Base-by-base conservation (phyloP, 2,888 invertebrate species). In the Eugnorisma glareosa region DNA sequence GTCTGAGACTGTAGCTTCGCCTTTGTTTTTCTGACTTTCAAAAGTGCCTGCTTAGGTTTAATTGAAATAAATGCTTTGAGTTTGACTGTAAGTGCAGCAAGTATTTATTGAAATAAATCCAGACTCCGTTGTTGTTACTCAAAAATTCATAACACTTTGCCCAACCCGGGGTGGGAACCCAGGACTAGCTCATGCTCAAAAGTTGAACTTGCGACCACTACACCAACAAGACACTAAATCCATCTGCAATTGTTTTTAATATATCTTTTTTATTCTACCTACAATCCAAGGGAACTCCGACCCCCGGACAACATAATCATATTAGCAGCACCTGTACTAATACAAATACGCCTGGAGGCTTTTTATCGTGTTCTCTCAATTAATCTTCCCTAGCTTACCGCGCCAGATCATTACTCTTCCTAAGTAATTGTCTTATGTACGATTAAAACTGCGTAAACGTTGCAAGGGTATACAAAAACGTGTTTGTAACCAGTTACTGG, bases 371-470 rank as follows among this genome's bases (percentile, higher is more conserved):
- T 69, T 74, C 75, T 64, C 67, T 78, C 82, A 88, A 88, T 88
- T 88, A 83, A 89, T 88, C 89, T 86, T 79, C 66, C 54, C 43
- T 79, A 59, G 88, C 86, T 85, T 85, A 85, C 74, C 73, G 48
- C 66, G 73, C 48, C 40, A 67, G 48, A 79, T 84, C 88, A 87
- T 87, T 89, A 88, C 77, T 89, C 89, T 88, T 82, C 69, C 69
- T 81, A 87, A 89, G 83, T 89, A 82, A 83, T 88, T 87, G 89
- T 83, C 81, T 86, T 83, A 81, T 87, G 75, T 81, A 45, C 73
- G 81, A 82, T 83, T 87, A 81, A 83, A 87, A 87, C 78, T 79
- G 77, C 67, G 83, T 82, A 77, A 84, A 69, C 59, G 71, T 82
- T 68, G 37, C 70, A 51, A 54, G 64, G 57, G 51, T 54, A 43